Conservation (phyloP, 2,797 vertebrate genomes). For the Rhabdomys pumilio region DNA sequence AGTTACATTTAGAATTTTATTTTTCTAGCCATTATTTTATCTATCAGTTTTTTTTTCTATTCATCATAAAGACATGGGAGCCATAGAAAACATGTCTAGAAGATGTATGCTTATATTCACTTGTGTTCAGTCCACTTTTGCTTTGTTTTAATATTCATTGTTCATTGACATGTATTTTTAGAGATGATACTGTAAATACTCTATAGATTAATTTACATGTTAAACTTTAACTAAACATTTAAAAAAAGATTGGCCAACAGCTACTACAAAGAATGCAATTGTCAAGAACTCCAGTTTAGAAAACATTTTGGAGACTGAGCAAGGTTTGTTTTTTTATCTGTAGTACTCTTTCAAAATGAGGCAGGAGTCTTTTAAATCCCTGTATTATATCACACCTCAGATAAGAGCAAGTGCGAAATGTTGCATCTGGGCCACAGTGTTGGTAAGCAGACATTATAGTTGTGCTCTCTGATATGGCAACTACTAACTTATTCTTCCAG, state of each 20-base stretch:
- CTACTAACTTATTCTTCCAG: neutral
- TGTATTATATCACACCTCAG: neutral
- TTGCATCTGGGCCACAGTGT: neutral
- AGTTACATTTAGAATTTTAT: slow-evolving; percentile 7
- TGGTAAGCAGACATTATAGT: neutral
- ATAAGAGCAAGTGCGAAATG: neutral
- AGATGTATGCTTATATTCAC: neutral
- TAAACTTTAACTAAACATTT: neutral
- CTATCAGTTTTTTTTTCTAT: neutral
- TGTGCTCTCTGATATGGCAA: neutral
- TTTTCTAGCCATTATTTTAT: neutral
- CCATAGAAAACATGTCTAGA: neutral
- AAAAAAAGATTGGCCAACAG: neutral
- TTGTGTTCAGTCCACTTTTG: neutral
- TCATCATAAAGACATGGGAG: neutral
- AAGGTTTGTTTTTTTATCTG: neutral
- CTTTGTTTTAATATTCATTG: neutral
- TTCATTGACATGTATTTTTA: neutral
- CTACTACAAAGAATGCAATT: neutral
- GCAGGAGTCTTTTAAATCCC: neutral
- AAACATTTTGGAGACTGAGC: neutral
- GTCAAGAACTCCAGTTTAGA: neutral
- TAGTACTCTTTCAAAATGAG: slow-evolving; percentile 20
- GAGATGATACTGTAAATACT: neutral
- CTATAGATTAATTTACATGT: neutral